Base-by-base conservation (phyloP, 2,113 vertebrate genomes). In the Callipepla squamata region DNA sequence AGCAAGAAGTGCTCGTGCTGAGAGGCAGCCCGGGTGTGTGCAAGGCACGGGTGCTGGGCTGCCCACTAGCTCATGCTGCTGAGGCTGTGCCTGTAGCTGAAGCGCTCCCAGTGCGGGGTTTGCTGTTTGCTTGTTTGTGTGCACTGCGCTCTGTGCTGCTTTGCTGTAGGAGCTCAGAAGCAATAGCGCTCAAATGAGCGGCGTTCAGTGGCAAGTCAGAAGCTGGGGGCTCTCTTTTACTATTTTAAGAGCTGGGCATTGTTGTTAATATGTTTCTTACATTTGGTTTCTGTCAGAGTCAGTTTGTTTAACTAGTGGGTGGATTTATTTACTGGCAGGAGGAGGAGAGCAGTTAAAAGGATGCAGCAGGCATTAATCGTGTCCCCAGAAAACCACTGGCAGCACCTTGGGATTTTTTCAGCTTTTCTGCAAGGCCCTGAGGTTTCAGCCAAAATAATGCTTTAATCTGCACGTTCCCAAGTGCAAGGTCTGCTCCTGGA, bases 251-350 rank as follows among this genome's bases (percentile, higher is more conserved):
- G n/a, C 61, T 14, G 82, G 57, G 19, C 69, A 65, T 93, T 95
- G 90, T 87, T 95, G 91, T 93, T 87, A 83, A 93, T 93, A 9
- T 57, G 38, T 69, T 66, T 62, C 65, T 69, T 38, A 34, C 68
- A 79, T 81, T 87, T 92, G 91, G 85, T 80, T 96, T 93, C 88
- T 77, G 13, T 84, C 88, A 77, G 92, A 93, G 88, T 62, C 84
- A 7, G 70, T 95, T 95, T 95, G 94, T 95, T 96, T 96, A 94
- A 92, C 78, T 80, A 89, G 92, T 44, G 91, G 84, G 73, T 80
- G 77, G 88, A 92, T 94, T 94, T 94, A 94, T 94, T 96, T 95
- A 86, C 83, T 85, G 91, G 72, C 84, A 77, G 63, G 85, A 88
- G 85, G 78, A 84, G 90, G 81, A 80, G 91, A 91, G 86, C 90